Percentiles rank a stretch among this genome's conserved stretches.
These are phyloP conservation scores for Liopterus haemorrhoidalis DNA, from an alignment of 2,888 invertebrate genomes.

Conservation along the genomic window DNA sequence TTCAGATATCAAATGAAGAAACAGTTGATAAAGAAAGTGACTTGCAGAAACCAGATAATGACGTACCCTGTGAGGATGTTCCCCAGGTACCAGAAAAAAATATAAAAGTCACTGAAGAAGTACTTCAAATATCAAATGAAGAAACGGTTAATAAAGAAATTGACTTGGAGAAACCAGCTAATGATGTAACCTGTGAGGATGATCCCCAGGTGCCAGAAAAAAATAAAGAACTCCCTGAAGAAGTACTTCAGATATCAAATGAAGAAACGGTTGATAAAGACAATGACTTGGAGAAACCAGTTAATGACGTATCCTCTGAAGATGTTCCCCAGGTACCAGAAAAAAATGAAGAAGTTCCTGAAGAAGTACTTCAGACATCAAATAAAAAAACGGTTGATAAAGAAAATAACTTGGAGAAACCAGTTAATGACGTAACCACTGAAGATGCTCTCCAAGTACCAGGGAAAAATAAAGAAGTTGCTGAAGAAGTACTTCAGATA, in stretches of 20 bases:
- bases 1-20: background rate
- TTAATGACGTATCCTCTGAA: background rate
- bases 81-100: background rate
- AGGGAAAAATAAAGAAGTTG: background rate
- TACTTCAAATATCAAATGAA: background rate
- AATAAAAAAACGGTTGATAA: background rate
- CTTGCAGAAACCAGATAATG: background rate
- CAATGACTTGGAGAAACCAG: background rate
- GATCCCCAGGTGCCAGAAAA: background rate
- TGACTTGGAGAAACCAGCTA: background rate
- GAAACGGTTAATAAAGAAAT: background rate
- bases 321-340: background rate
- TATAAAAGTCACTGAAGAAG: background rate
- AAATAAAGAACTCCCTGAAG: background rate
- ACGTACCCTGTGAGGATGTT: background rate
- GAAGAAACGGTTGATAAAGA: too few species aligned
- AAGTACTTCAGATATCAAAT: background rate
- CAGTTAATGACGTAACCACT: too few species aligned
- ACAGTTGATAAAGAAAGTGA: background rate
- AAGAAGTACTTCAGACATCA: background rate
- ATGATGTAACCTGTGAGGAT: background rate
- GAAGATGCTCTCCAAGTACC: background rate
- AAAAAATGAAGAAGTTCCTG: background rate
- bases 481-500: slow-evolving; percentile 1
- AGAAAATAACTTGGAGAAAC: background rate